A percentile compares a stretch with the other conserved stretches of the same genome.
These are phyloP conservation scores for Aphelenchoides fujianensis DNA, from an alignment of 1,140 invertebrate genomes.

Conservation along the genomic window DNA sequence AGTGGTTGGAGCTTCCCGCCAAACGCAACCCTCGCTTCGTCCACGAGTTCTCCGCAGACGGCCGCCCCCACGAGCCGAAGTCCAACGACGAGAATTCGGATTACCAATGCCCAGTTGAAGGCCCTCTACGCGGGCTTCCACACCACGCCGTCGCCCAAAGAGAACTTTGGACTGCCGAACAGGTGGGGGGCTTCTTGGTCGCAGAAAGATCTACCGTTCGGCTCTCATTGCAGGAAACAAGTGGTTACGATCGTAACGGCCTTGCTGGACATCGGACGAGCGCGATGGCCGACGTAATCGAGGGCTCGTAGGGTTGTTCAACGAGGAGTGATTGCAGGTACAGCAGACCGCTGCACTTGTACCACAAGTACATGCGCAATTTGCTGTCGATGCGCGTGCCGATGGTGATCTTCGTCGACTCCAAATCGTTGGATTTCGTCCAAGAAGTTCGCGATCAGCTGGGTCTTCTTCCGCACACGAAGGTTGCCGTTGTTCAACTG, in stretches of 20 bases:
- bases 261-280: slow-evolving; percentile 50
- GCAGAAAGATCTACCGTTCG: not conserved
- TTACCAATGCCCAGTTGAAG: slow-evolving; percentile 14
- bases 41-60: no score
- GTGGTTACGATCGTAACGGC: slow-evolving; percentile 47
- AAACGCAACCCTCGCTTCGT: no score
- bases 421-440: slow-evolving; percentile 52
- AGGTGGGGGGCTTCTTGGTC: slow-evolving; percentile 3
- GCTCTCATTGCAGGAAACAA: slow-evolving; percentile 11
- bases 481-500: slow-evolving; percentile 28
- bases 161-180: not conserved
- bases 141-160: not conserved
- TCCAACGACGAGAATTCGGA: slow-evolving; percentile 9
- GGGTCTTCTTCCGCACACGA: slow-evolving; percentile 46
- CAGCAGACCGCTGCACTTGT: slow-evolving; percentile 45
- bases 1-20: slow-evolving; percentile 1
- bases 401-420: slow-evolving; percentile 59
- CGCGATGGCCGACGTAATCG: slow-evolving; percentile 35
- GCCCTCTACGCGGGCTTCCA: not conserved
- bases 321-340: no score
- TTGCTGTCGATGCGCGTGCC: slow-evolving; percentile 48
- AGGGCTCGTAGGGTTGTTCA: no score
- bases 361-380: slow-evolving; percentile 55
- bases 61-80: slow-evolving; percentile 1
- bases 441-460: slow-evolving; percentile 33